Conservation (phyloP, 2,888 invertebrate genomes). For the Synanthedon andrenaeformis region DNA sequence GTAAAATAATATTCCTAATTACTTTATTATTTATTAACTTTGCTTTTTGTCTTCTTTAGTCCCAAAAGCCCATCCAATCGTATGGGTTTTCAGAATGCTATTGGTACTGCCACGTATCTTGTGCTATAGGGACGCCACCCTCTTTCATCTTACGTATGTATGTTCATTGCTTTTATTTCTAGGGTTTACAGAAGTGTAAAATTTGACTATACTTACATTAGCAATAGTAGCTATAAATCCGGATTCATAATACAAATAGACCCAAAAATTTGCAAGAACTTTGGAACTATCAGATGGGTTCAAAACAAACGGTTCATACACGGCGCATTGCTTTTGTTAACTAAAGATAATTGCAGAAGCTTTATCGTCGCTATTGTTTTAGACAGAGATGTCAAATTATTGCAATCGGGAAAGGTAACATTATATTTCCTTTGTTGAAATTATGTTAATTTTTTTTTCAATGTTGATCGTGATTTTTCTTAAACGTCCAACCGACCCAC, state of each 20-base stretch:
- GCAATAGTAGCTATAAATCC: background rate
- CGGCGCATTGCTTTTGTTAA: constrained; percentile 80
- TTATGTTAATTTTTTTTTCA: too few relatives aligned
- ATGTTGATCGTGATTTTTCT: too few relatives aligned
- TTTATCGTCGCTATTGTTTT: constrained; percentile 76
- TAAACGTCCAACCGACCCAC: too few relatives aligned
- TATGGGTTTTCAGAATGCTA: too few relatives aligned
- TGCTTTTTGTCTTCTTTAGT: too few relatives aligned
- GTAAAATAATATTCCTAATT: too few relatives aligned
- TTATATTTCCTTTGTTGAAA: too few relatives aligned
- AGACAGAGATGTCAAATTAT: constrained; percentile 53
- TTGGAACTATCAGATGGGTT: constrained; percentile 43
- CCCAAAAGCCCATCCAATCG: too few relatives aligned
- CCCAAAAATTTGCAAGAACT: constrained; percentile 15
- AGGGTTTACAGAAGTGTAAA: background rate
- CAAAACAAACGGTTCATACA: constrained; percentile 72
- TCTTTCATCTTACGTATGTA: too few relatives aligned
- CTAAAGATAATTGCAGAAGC: constrained; percentile 74
- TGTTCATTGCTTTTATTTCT: background rate
- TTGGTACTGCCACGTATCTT: too few relatives aligned
- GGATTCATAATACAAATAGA: background rate
- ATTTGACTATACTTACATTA: background rate
- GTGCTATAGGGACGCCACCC: too few relatives aligned
- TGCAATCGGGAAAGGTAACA: constrained; percentile 38
- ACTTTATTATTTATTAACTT: too few relatives aligned